Base-by-base conservation (phyloP, 2,113 vertebrate genomes). In the Axis porcinus region DNA sequence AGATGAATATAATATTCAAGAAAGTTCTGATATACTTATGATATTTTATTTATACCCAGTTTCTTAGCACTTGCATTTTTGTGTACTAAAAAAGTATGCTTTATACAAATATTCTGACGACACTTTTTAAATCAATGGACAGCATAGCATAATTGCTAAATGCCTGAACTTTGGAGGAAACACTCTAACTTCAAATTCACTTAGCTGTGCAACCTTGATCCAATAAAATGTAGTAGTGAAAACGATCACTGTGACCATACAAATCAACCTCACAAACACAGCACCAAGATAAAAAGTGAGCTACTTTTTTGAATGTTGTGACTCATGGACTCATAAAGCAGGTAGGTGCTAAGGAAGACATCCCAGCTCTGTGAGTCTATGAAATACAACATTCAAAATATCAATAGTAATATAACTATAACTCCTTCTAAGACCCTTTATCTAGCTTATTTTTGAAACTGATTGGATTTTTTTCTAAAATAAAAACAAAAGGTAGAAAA, bases 401-500 rank as follows among this genome's bases (percentile, higher is more conserved):
- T 25, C 28, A 76, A 58, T 5, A 40, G 14, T 54, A 81, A 64
- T 30, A 0, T 86, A 89, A 54, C 40, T 62, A 85, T 30, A 94
- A 95, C 64, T 54, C 30, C 40, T 81, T 78, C 86, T 43, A 57
- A 76, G 25, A 76, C 43, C 52, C 25, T 86, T 90, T 64, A 36
- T 21, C 43, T 58, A 89, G 14, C 30, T 93, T 83, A 79, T 60
- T 81, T 93, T 85, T 86, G 78, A 84, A 86, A 4, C 3, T 91
- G 19, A 78, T 3, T 85, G 9, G 9, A 81, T 47, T 70, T 81
- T 86, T 86, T 94, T 27, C 78, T 79, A 74, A 16, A 89, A 40
- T 82, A 91, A 89, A 95, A 90, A 40, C 16, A 87, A 90, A 96
- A 90, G 25, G 21, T 79, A 88, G 27, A 52, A 94, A 67, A 95